These are phyloP conservation scores for Ameiurus melas DNA, from an alignment of 2,113 vertebrate species.

Conservation along the genomic window DNA sequence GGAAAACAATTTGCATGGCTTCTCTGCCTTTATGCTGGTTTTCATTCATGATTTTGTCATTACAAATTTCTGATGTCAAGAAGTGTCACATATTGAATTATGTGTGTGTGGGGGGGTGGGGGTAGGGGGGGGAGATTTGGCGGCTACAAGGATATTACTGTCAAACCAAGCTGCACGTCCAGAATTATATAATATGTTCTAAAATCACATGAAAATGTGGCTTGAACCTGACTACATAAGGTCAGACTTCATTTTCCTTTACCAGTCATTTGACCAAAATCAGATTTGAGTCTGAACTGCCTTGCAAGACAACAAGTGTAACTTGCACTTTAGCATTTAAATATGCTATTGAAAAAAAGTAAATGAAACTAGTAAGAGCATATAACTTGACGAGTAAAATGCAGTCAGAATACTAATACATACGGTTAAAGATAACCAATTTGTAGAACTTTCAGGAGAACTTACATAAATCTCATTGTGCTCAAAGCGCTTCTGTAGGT, in stretches of 20 bases:
- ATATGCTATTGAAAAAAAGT: not conserved
- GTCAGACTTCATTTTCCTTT: not conserved
- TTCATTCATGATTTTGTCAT: not conserved
- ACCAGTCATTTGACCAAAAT: not conserved
- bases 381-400: not conserved
- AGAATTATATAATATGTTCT: not conserved
- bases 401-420: not conserved
- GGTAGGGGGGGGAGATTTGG: no score
- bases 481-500: conserved; percentile 92
- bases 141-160: no score
- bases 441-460: conserved; percentile 70
- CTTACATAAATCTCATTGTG: conserved; percentile 96
- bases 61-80: no score
- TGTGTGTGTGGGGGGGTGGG: no score
- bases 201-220: not conserved
- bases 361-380: not conserved
- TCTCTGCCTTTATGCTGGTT: not conserved
- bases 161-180: not conserved
- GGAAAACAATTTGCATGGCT: not conserved
- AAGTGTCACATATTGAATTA: not conserved
- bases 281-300: not conserved
- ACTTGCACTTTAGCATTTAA: not conserved
- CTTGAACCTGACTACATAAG: not conserved
- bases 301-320: not conserved
- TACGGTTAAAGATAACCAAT: not conserved